phyloP scores from a whole-genome alignment of 2,797 vertebrate genomes.

The Parotocinclus haroldoi region DNA sequence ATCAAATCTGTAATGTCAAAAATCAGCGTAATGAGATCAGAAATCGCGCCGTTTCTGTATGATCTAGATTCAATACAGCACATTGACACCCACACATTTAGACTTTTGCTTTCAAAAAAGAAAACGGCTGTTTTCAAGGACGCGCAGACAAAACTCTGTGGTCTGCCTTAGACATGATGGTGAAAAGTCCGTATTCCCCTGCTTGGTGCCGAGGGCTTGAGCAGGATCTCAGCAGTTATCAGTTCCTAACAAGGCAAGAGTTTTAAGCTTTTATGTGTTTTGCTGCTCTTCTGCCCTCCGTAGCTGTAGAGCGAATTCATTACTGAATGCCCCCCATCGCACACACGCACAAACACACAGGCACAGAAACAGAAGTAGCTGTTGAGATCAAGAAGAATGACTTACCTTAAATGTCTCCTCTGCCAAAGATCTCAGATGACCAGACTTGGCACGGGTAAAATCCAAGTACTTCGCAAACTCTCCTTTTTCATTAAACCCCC shows the following conservation, averaged over 20 bases:
- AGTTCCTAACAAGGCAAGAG: conserved; percentile 9
- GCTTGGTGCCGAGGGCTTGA: conserved; percentile 5
- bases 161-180: background rate
- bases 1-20: conserved; percentile 26
- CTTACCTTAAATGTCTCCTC: conserved; percentile 66
- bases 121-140: conserved; percentile 25
- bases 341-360: conserved; percentile 12
- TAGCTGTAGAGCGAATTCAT: conserved; percentile 16
- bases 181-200: background rate
- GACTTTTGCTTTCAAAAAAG: conserved; percentile 9
- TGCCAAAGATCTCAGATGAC: conserved; percentile 15
- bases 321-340: conserved; percentile 39
- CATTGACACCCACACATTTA: conserved; percentile 6
- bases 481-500: conserved; percentile 48
- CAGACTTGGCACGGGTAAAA: conserved; percentile 55
- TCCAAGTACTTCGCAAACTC: conserved; percentile 67
- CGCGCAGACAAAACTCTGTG: conserved; percentile 14
- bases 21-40: conserved; percentile 30
- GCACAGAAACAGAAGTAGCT: conserved; percentile 1
- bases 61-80: background rate
- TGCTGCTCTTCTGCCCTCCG: background rate
- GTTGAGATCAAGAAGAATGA: conserved; percentile 2
- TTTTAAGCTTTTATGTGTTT: conserved; percentile 1
- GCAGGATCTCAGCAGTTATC: background rate
- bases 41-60: background rate